A percentile compares a stretch with the other conserved stretches of the same genome.
Conservation (phyloP, 2,888 invertebrate species). For the Drosophila pseudotalamancana region DNA sequence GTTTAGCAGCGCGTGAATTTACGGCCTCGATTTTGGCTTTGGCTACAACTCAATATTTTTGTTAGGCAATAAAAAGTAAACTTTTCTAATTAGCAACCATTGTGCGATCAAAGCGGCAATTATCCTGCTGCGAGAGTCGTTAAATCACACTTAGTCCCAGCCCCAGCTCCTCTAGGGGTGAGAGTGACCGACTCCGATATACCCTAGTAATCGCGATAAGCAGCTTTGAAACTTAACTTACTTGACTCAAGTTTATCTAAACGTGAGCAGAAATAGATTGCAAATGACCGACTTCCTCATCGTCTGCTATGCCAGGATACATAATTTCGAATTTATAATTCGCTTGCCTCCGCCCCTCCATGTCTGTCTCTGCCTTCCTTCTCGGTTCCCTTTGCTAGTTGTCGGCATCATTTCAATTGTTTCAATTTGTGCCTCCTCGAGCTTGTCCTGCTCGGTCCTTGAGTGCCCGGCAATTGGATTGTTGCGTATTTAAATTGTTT, state of each 20-base stretch:
- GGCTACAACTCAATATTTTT: constrained; percentile 47
- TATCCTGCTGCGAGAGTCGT: constrained; percentile 41
- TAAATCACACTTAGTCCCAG: too few species aligned
- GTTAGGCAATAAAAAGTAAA: constrained; percentile 69
- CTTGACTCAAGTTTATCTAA: too few species aligned
- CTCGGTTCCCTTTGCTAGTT: constrained; percentile 14
- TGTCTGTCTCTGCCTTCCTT: neutral
- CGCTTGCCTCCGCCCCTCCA: neutral
- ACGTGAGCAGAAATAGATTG: too few species aligned
- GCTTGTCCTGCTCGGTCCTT: constrained; percentile 5
- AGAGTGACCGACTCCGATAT: too few species aligned
- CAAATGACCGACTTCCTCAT: too few species aligned
- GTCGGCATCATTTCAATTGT: constrained; percentile 50
- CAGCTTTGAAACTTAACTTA: too few species aligned
- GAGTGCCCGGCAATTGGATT: constrained; percentile 45
- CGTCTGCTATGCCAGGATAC: too few species aligned
- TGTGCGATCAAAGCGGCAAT: constrained; percentile 82
- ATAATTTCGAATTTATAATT: too few species aligned
- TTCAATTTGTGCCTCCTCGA: too few species aligned
- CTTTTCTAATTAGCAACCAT: constrained; percentile 83
- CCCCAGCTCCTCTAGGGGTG: too few species aligned
- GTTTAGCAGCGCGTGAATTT: constrained; percentile 29
- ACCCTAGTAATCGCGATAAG: too few species aligned
- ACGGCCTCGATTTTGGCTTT: neutral
- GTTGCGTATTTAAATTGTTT: constrained; percentile 50